Conservation (phyloP, 2,113 vertebrate genomes). For the Apistogramma diplotaenia region DNA sequence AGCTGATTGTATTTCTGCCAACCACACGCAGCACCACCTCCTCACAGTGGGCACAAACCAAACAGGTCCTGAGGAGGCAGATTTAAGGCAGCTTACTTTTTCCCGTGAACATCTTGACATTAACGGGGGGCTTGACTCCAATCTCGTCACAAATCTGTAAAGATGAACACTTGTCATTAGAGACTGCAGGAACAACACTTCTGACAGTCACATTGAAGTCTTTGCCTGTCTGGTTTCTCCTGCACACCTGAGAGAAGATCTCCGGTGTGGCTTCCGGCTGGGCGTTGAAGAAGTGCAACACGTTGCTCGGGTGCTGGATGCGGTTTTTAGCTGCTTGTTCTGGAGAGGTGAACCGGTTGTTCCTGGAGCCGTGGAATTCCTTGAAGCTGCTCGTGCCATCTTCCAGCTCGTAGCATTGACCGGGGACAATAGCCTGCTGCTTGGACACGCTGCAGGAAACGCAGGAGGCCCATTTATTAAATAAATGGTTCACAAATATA, state of each 20-base stretch:
- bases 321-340: conserved; percentile 95
- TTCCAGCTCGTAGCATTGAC: conserved; percentile 91
- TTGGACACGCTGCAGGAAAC: conserved; percentile 83
- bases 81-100: conserved; percentile 82
- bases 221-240: not conserved
- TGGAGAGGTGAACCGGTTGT: conserved; percentile 91
- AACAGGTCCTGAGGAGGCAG: not conserved
- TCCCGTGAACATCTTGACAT: conserved; percentile 91
- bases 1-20: no score
- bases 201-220: not conserved
- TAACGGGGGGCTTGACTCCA: conserved; percentile 84
- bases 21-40: no score
- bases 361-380: conserved; percentile 91
- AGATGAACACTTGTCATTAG: not conserved
- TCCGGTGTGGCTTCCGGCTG: conserved; percentile 87
- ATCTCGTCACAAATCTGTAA: conserved; percentile 88
- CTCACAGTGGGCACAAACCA: not conserved
- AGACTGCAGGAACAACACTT: not conserved
- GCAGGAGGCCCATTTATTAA: no score
- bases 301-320: conserved; percentile 95
- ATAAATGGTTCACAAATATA: no score
- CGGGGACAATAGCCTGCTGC: conserved; percentile 92
- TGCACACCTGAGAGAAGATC: conserved; percentile 85
- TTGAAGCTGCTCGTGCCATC: conserved; percentile 91
- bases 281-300: conserved; percentile 94